These are phyloP conservation scores for Odontocerum albicorne DNA, from an alignment of 2,888 invertebrate genomes.

Conservation along the genomic window DNA sequence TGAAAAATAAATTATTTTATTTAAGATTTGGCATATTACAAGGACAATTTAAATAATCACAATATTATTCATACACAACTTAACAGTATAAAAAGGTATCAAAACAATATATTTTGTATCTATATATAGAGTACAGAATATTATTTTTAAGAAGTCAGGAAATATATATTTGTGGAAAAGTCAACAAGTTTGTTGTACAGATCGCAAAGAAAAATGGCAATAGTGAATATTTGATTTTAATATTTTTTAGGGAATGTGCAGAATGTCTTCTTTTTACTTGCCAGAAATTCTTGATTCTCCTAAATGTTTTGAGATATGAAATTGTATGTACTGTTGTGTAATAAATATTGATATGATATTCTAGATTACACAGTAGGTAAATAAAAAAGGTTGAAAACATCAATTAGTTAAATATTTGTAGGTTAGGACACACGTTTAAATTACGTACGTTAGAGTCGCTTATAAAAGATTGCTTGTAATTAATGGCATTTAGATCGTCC, in stretches of 20 bases:
- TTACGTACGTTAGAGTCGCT: conserved; percentile 43
- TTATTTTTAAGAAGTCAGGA: too few species aligned
- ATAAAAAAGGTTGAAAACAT: conserved; percentile 40
- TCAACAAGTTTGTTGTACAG: too few species aligned
- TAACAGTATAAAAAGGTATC: neutral
- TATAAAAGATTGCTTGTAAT: conserved; percentile 49
- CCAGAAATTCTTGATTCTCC: too few species aligned
- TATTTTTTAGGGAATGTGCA: too few species aligned
- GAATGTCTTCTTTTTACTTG: neutral
- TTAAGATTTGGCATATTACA: neutral
- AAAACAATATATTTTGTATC: neutral
- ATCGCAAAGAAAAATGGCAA: too few species aligned
- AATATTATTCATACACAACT: neutral
- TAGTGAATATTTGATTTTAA: too few species aligned
- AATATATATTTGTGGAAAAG: too few species aligned
- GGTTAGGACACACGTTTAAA: neutral
- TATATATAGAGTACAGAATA: neutral
- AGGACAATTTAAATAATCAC: neutral
- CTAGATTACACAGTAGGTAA: too few species aligned
- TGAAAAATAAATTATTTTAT: conserved; percentile 16
- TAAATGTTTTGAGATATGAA: too few species aligned
- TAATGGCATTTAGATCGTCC: conserved; percentile 64
- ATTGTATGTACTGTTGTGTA: too few species aligned
- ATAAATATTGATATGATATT: too few species aligned
- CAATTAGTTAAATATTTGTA: conserved; percentile 48